These are phyloP conservation scores for Enteromius anoplus DNA, from an alignment of 2,797 vertebrate species.

Conservation along the genomic window DNA sequence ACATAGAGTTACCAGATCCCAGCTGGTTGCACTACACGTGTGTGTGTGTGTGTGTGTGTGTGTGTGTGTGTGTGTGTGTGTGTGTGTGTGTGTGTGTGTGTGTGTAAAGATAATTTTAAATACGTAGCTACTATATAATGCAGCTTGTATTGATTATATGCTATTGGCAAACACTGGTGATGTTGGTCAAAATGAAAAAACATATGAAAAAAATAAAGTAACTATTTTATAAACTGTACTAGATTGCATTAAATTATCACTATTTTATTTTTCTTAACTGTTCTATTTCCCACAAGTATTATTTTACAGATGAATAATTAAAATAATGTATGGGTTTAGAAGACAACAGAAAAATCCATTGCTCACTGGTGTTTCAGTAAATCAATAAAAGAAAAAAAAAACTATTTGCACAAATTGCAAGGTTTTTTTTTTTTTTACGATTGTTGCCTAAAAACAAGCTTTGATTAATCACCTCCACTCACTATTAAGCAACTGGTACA, in stretches of 20 bases:
- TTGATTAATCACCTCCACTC: slow-evolving; percentile 63
- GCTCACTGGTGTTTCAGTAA: not conserved
- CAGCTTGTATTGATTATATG: slow-evolving; percentile 4
- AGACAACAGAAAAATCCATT: slow-evolving; percentile 32
- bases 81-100: slow-evolving; percentile 38
- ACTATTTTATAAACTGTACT: not conserved
- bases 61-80: no score
- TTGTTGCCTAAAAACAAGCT: slow-evolving; percentile 56
- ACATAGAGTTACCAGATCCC: slow-evolving; percentile 41
- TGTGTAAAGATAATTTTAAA: not conserved
- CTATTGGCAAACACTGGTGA: not conserved
- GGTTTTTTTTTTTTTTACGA: no score
- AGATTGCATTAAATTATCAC: not conserved
- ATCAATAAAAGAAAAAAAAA: slow-evolving; percentile 23
- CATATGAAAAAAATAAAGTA: not conserved
- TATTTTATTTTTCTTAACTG: not conserved
- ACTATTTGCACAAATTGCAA: not conserved
- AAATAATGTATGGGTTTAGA: slow-evolving; percentile 23
- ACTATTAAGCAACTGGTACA: slow-evolving; percentile 59
- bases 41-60: slow-evolving; percentile 19
- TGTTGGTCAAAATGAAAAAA: not conserved
- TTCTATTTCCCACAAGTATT: not conserved
- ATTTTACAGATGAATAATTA: not conserved
- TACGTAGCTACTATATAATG: slow-evolving; percentile 16
- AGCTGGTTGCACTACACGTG: slow-evolving; percentile 41